Evolutionary conservation across 2,113 vertebrate species (phyloP), one percentile per base, ranked within the genome.

Genomic region (Aythya baeri): DNA sequence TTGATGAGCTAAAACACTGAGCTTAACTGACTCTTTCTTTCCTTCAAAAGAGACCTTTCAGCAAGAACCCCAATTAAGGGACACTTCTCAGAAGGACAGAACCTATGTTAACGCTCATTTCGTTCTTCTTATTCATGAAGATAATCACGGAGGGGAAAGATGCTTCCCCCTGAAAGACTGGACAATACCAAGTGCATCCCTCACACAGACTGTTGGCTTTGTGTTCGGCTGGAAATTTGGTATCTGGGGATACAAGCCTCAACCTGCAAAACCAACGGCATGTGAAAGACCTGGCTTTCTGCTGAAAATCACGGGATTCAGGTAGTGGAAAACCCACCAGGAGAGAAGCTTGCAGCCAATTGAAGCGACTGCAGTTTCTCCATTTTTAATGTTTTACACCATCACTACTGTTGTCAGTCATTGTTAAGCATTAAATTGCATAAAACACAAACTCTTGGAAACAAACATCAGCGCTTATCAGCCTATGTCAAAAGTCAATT

Each of bases 401-500:
- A 65, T 38, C 68, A 41, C 91, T 75, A 5, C 73, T 34, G 73
- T 90, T 96, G 94, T 95, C 94, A 96, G 83, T 97, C 93, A 96
- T 96, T 95, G 93, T 96, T 95, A 94, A 82, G 93, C 44, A 91
- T 88, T 93, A 96, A 96, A 96, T 90, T 95, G 85, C 89, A 95
- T 96, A 96, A 96, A 96, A 93, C 71, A 93, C 93, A 93, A 91
- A 93, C 85, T 82, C 93, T 94, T 96, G 93, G 93, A 96, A 96
- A 83, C 82, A 95, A 96, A 94, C 93, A 97, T 83, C 94, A 27
- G 91, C 72, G 93, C 83, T 96, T 96, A 97, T 95, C 94, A 96
- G 96, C 86, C 92, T 83, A 81, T 97, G 94, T 94, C 92, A 97
- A 91, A 96, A 97, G 93, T 96, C 95, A 96, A 86, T 95, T 96